These are phyloP conservation scores for Agrotis segetum DNA, from an alignment of 2,888 invertebrate genomes.

Conservation along the genomic window DNA sequence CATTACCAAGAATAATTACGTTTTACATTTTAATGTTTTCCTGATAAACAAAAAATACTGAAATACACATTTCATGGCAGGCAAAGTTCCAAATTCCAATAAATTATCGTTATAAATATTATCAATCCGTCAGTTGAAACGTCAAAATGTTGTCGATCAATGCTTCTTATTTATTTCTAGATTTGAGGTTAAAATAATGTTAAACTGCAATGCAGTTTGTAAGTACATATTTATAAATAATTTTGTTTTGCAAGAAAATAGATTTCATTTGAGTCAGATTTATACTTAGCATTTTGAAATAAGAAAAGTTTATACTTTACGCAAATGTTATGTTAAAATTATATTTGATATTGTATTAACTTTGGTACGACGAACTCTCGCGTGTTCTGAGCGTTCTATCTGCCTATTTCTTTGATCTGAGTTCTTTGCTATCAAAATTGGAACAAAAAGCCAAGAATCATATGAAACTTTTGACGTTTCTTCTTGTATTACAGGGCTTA, in stretches of 20 bases:
- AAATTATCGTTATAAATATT: conserved; percentile 55
- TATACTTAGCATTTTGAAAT: background rate
- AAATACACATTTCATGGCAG: conserved; percentile 45
- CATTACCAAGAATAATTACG: conserved; percentile 56
- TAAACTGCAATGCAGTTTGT: conserved; percentile 12
- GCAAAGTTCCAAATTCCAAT: conserved; percentile 64
- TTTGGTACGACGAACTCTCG: too few relatives aligned
- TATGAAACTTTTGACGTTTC: too few relatives aligned
- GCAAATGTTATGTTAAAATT: too few relatives aligned
- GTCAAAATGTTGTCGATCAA: conserved; percentile 58
- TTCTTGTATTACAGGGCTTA: too few relatives aligned
- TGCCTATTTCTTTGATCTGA: too few relatives aligned
- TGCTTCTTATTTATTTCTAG: conserved; percentile 26
- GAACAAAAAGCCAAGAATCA: too few relatives aligned
- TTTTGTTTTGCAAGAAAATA: conserved; percentile 22
- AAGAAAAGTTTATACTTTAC: background rate
- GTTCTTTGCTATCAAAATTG: too few relatives aligned
- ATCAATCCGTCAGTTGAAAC: conserved; percentile 49
- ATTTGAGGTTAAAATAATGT: conserved; percentile 32
- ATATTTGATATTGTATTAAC: too few relatives aligned
- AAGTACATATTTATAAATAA: conserved; percentile 24
- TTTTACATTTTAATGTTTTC: conserved; percentile 51
- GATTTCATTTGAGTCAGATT: background rate
- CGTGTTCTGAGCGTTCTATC: too few relatives aligned
- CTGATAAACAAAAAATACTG: conserved; percentile 55